Conservation (phyloP, 2,113 vertebrate species). For the Raja brachyura region DNA sequence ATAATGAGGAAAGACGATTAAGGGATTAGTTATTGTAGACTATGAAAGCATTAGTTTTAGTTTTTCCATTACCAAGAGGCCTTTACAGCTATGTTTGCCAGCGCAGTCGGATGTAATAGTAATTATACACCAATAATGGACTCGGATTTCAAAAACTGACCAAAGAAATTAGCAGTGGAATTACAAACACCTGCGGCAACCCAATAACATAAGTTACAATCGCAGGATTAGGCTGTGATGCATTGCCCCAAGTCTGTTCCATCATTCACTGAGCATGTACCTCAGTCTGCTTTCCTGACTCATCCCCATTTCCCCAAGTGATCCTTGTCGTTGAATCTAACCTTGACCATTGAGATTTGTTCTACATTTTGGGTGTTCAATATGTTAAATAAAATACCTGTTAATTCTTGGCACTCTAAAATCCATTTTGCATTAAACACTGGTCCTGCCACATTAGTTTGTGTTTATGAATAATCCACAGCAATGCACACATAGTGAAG, state of each 20-base stretch:
- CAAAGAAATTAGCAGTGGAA: background rate
- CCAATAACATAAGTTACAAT: too few species aligned
- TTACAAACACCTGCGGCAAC: background rate
- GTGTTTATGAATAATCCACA: too few species aligned
- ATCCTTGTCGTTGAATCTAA: too few species aligned
- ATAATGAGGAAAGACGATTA: background rate
- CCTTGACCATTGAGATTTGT: background rate
- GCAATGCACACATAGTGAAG: too few species aligned
- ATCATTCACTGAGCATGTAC: too few species aligned
- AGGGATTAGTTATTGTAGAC: background rate
- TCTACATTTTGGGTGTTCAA: background rate
- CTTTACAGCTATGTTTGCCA: background rate
- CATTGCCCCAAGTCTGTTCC: too few species aligned
- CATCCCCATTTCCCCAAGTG: too few species aligned
- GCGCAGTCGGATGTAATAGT: background rate
- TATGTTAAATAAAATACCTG: background rate
- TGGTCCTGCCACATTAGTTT: background rate
- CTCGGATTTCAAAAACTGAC: background rate
- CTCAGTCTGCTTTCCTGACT: too few species aligned
- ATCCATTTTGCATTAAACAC: background rate
- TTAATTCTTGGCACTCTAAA: background rate
- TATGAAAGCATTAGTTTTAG: background rate
- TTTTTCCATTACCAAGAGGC: background rate
- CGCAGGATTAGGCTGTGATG: too few species aligned
- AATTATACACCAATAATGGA: background rate